phyloP scores from a whole-genome alignment of 2,797 vertebrate genomes.

The Hydrolagus colliei region DNA sequence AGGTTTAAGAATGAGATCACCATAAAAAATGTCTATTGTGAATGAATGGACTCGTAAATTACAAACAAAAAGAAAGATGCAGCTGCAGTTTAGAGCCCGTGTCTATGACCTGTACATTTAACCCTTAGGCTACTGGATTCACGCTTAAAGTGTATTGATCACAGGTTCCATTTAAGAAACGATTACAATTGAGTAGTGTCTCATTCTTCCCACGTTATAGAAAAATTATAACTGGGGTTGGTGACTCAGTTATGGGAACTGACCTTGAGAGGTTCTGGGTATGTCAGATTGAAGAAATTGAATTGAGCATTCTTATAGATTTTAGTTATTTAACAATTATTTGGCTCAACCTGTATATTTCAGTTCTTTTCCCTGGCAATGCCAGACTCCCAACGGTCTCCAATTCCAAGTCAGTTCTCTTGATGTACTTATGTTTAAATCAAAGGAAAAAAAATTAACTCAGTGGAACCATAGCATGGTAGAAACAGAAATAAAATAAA shows the following conservation, averaged over 20 bases:
- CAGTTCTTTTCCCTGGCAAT: background rate
- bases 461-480: too few species aligned
- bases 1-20: conserved; percentile 4
- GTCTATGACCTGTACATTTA: background rate
- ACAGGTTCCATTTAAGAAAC: background rate
- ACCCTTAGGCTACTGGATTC: background rate
- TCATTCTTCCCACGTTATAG: too few species aligned
- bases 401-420: background rate
- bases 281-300: background rate
- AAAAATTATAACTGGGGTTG: too few species aligned
- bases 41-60: conserved; percentile 14
- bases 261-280: background rate
- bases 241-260: background rate
- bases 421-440: background rate
- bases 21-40: background rate
- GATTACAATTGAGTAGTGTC: background rate
- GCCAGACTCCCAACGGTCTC: background rate
- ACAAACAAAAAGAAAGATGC: background rate
- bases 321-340: background rate
- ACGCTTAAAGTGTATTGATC: background rate
- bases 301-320: background rate
- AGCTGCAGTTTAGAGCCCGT: background rate
- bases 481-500: too few species aligned
- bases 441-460: background rate
- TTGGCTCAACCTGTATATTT: too few species aligned